A percentile compares a stretch with the other conserved stretches of the same genome.
Conservation (phyloP, 2,888 invertebrate genomes). For the Bimastos eiseni region DNA sequence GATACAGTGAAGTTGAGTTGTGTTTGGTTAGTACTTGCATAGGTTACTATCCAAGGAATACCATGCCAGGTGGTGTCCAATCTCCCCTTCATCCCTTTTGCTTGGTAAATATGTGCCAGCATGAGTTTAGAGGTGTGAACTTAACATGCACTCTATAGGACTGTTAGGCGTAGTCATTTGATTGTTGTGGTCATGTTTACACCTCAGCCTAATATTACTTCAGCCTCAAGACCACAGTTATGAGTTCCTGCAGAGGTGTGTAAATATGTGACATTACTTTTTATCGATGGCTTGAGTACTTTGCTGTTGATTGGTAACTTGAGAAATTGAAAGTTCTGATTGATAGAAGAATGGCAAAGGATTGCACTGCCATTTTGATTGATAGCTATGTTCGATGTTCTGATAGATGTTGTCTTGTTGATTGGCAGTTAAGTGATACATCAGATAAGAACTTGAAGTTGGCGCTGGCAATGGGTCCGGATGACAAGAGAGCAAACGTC, state of each 20-base stretch:
- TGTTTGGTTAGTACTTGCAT: too few relatives aligned
- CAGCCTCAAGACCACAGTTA: not conserved
- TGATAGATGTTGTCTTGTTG: slow-evolving; percentile 8
- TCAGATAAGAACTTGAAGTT: slow-evolving; percentile 73
- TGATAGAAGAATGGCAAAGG: not conserved
- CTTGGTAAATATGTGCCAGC: too few relatives aligned
- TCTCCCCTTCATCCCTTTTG: too few relatives aligned
- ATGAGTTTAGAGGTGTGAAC: too few relatives aligned
- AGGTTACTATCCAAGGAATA: too few relatives aligned
- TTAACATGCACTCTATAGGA: too few relatives aligned
- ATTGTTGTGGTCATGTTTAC: not conserved
- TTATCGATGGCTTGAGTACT: not conserved
- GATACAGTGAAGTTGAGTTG: too few relatives aligned
- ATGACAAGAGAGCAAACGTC: slow-evolving; percentile 75
- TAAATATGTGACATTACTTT: not conserved
- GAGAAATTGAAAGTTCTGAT: not conserved
- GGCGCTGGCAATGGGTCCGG: slow-evolving; percentile 65
- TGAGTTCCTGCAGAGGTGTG: not conserved
- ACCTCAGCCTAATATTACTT: not conserved
- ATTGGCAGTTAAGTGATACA: slow-evolving; percentile 66
- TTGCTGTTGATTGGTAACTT: not conserved
- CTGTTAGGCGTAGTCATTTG: not conserved
- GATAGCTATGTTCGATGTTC: not conserved
- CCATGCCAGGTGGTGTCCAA: too few relatives aligned
- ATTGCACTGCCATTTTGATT: not conserved